Conservation (phyloP, 2,797 vertebrate genomes). For the Pogoniulus pusillus region DNA sequence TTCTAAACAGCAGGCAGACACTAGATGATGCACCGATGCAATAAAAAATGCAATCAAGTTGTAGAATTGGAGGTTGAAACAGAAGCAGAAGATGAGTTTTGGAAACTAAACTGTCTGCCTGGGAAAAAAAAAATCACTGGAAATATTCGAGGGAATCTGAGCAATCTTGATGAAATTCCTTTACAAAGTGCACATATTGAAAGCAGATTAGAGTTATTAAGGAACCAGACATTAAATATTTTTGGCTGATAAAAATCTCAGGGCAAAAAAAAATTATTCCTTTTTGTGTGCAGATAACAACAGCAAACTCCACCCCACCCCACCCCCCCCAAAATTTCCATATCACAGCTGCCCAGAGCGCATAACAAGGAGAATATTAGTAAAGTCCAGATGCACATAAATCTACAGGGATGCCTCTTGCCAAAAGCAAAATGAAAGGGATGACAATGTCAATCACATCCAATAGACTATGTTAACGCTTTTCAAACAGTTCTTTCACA, state of each 20-base stretch:
- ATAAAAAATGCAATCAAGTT: conserved; percentile 57
- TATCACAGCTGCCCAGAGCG: conserved; percentile 78
- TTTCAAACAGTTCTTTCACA: conserved; percentile 85
- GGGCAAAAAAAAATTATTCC: not conserved
- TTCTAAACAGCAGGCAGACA: conserved; percentile 12
- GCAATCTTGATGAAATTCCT: conserved; percentile 20
- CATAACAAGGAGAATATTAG: conserved; percentile 81
- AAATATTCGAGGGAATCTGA: conserved; percentile 3
- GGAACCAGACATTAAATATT: conserved; percentile 39
- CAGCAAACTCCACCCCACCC: conserved; percentile 45
- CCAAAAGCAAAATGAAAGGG: conserved; percentile 80
- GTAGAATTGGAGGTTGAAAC: conserved; percentile 30
- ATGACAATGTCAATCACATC: conserved; percentile 84
- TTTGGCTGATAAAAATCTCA: conserved; percentile 55
- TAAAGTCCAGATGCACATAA: conserved; percentile 82
- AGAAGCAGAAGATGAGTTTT: not conserved
- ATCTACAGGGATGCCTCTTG: conserved; percentile 80
- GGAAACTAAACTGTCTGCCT: not conserved
- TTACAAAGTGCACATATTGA: not conserved
- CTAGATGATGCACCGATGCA: not conserved
- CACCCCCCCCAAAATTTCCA: conserved; percentile 74
- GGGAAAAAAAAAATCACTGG: not conserved
- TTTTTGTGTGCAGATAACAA: conserved; percentile 23
- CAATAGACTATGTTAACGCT: conserved; percentile 82
- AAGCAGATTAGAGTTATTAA: conserved; percentile 17